Base-by-base conservation (phyloP, 2,888 invertebrate genomes). In the Cordylochernes scorpioides region DNA sequence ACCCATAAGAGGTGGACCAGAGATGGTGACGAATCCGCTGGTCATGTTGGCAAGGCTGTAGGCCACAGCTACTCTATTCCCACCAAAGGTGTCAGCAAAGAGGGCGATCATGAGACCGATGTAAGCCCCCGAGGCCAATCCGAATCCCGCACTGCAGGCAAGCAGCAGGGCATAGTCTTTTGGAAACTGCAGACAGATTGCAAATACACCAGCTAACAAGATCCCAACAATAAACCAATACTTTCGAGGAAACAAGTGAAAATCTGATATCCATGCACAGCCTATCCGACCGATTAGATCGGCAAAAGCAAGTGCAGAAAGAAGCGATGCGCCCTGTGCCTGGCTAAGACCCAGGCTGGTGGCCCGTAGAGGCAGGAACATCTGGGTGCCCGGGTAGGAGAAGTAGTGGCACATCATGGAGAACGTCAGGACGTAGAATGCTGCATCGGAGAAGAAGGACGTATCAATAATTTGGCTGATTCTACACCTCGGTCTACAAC, bases 261-360 rank as follows among this genome's bases (percentile, higher is more conserved):
- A 33, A 18, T 39, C 39, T 9, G 39, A 38, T 21, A 39, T 27
- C 39, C 39, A 39, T 8, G 38, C 37, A 28, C 35, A 35, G 4
- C 27, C 21, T 14, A 39, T 30, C 15, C 39, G 25, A 10, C 38
- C 39, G 3, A 38, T 19, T 10, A 38, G 28, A 28, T 39, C 39
- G 12, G 39, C 25, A 7, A 38, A 32, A 14, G 39, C 31, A 17
- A 39, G 18, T 8, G 34, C 29, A 13, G 39, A 38, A 12, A 39
- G 17, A 8, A 37, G 27, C 6, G 33, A 34, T 5, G 38, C 35
- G 7, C 35, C 35, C 16, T 38, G 33, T 3, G 28, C 31, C 27
- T 35, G 30, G n/a, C 33, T 32, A 8, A 39, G 24, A 6, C 39
- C 39, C 22, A 38, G 14, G 7, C 12, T 32, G 15, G 31, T 33